Conservation (phyloP, 2,113 vertebrate species). For the Calyptomena viridis region DNA sequence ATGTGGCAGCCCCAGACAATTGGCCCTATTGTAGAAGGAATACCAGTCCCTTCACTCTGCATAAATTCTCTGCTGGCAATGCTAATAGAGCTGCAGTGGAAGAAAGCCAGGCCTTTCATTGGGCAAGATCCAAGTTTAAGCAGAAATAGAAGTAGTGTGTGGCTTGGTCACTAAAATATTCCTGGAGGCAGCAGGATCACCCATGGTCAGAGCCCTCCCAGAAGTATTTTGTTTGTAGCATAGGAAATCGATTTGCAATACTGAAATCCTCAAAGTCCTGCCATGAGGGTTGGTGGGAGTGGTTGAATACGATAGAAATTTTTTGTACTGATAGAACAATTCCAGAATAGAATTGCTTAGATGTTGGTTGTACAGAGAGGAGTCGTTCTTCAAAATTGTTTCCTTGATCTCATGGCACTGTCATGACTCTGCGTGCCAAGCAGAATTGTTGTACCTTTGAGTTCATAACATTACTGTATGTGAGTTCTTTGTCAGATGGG, state of each 20-base stretch:
- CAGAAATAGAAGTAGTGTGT: background rate
- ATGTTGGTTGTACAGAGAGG: background rate
- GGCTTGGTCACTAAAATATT: background rate
- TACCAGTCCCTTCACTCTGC: constrained; percentile 4
- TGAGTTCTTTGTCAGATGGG: background rate
- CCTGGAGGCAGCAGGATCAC: background rate
- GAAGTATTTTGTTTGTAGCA: background rate
- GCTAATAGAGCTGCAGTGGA: constrained; percentile 44
- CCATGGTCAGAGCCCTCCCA: background rate
- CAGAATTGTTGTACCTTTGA: background rate
- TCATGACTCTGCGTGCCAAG: background rate
- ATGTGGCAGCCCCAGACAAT: constrained; percentile 58
- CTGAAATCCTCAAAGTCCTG: background rate
- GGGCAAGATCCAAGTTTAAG: background rate
- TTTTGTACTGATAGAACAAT: background rate
- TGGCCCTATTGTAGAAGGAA: constrained; percentile 39
- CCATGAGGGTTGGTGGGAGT: background rate
- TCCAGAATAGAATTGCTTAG: background rate
- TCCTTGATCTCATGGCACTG: background rate
- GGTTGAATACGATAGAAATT: background rate
- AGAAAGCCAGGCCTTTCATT: constrained; percentile 44
- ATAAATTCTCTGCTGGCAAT: constrained; percentile 74
- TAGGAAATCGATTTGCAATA: background rate
- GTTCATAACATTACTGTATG: background rate
- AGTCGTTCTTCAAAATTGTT: background rate